Conservation (phyloP, 2,797 vertebrate species). For the Mycteria americana region DNA sequence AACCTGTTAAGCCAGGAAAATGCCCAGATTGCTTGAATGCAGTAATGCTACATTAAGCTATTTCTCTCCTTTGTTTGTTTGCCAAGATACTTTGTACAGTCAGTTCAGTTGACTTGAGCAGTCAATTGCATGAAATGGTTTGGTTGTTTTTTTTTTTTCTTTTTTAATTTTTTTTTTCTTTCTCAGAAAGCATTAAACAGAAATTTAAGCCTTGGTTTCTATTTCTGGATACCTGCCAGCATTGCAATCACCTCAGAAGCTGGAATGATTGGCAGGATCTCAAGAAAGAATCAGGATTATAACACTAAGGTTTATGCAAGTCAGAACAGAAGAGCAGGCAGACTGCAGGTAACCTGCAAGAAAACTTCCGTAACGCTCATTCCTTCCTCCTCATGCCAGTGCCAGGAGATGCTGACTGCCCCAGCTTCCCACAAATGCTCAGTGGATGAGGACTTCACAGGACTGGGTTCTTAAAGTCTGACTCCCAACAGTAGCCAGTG, state of each 20-base stretch:
- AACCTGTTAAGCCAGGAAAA: slow-evolving; percentile 38
- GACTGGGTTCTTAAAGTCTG: neutral
- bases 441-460: neutral
- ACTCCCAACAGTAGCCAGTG: neutral
- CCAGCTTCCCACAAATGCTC: neutral
- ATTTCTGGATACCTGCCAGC: slow-evolving; percentile 16
- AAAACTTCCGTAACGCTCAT: neutral
- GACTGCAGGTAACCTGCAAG: neutral
- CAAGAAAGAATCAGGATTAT: slow-evolving; percentile 3
- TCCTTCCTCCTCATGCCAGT: neutral
- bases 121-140: neutral
- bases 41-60: slow-evolving; percentile 9
- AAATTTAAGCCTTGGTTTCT: neutral
- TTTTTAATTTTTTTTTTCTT: neutral
- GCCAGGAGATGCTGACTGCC: neutral
- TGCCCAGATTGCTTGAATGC: neutral
- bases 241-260: neutral
- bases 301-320: neutral
- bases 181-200: neutral
- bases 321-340: neutral
- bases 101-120: slow-evolving; percentile 12
- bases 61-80: slow-evolving; percentile 22
- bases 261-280: neutral
- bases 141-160: neutral
- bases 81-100: slow-evolving; percentile 16